phyloP scores from a whole-genome alignment of 1,140 invertebrate species.

The Zaprionus inermis region DNA sequence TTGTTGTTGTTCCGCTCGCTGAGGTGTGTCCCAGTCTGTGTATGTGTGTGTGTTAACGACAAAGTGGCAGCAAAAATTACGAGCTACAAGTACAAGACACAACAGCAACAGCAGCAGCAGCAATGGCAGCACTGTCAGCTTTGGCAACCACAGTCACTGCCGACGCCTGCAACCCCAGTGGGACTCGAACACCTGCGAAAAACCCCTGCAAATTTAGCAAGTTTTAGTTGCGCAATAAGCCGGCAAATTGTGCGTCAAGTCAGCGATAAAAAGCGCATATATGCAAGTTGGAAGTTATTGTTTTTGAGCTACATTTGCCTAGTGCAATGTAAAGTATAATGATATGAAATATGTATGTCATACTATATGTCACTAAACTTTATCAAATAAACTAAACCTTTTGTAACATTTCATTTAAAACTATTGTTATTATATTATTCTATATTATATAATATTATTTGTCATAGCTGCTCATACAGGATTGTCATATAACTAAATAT shows the following conservation, averaged over 20 bases:
- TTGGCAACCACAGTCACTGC: not conserved
- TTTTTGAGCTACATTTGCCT: not conserved
- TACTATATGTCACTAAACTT: too few relatives aligned
- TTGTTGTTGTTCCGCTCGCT: conserved; percentile 60
- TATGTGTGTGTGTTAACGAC: conserved; percentile 26
- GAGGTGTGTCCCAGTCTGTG: conserved; percentile 14
- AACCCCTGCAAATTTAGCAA: not conserved
- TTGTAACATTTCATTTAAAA: too few relatives aligned
- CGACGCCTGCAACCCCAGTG: conserved; percentile 15
- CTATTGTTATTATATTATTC: too few relatives aligned
- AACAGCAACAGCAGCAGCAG: conserved; percentile 26
- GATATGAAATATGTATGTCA: too few relatives aligned
- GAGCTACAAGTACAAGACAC: conserved; percentile 57
- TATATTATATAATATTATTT: too few relatives aligned
- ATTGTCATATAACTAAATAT: too few relatives aligned
- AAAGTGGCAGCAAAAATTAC: conserved; percentile 73
- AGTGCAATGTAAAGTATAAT: too few relatives aligned
- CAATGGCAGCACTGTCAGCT: conserved; percentile 6
- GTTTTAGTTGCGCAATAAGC: not conserved
- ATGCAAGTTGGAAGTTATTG: not conserved
- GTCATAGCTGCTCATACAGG: too few relatives aligned
- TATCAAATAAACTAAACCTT: too few relatives aligned
- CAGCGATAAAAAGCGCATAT: not conserved
- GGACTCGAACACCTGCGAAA: conserved; percentile 6
- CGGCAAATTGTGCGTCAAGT: not conserved